Conservation (phyloP, 2,797 vertebrate genomes). For the Valencia hispanica region DNA sequence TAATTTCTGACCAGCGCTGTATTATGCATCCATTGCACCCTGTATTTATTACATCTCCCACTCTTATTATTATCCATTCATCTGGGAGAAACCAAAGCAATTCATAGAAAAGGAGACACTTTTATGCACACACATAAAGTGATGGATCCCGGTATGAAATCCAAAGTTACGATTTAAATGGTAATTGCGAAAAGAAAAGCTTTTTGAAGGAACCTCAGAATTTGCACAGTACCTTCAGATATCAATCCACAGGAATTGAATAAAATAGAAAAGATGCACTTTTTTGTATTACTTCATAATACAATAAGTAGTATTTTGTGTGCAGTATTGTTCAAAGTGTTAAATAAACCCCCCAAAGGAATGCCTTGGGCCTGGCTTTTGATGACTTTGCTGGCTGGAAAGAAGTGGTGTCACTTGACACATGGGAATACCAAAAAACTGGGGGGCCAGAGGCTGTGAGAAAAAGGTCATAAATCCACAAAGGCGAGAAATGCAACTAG, state of each 20-base stretch:
- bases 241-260: not conserved
- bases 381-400: constrained; percentile 34
- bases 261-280: not conserved
- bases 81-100: constrained; percentile 6
- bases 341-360: constrained; percentile 8
- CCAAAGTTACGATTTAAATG: constrained; percentile 18
- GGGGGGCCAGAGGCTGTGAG: constrained; percentile 55
- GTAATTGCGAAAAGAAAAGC: constrained; percentile 21
- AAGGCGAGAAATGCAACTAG: constrained; percentile 68
- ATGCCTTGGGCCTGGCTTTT: constrained; percentile 17
- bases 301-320: not conserved
- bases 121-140: constrained; percentile 14
- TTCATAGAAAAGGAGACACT: constrained; percentile 17
- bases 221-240: not conserved
- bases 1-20: not conserved
- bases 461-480: constrained; percentile 69
- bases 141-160: constrained; percentile 22
- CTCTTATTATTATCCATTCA: constrained; percentile 15
- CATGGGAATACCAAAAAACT: constrained; percentile 46
- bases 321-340: not conserved
- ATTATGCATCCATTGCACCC: not conserved
- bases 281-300: not conserved
- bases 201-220: constrained; percentile 16
- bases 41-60: not conserved
- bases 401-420: constrained; percentile 65